Conservation (phyloP, 2,113 vertebrate species). For the Lepus americanus region DNA sequence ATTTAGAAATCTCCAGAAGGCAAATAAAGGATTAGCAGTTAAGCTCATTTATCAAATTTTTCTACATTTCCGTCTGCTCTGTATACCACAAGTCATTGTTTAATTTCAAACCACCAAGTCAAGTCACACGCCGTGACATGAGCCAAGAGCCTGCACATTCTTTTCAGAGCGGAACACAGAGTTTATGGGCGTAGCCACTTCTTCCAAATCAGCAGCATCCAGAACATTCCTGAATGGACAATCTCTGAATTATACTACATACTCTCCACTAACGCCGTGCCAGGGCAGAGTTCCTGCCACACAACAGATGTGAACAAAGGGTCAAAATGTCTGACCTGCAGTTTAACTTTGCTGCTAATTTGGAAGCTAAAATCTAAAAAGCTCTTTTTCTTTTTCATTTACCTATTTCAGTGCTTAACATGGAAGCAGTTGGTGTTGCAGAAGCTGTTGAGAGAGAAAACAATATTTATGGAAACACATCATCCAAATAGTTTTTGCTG, state of each 20-base stretch:
- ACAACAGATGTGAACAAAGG: neutral
- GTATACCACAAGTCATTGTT: neutral
- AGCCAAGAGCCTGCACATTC: neutral
- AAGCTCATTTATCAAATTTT: neutral
- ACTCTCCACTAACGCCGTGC: neutral
- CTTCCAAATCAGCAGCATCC: neutral
- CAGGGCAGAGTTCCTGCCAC: too few species aligned
- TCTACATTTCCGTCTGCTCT: neutral
- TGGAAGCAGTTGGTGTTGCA: constrained; percentile 12
- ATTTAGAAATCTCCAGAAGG: neutral
- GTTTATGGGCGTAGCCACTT: neutral
- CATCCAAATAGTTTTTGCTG: constrained; percentile 16
- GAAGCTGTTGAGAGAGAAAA: constrained; percentile 48
- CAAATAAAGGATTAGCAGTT: neutral
- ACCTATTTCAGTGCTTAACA: constrained; percentile 38
- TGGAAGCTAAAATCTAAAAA: neutral
- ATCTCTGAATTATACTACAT: neutral
- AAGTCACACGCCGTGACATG: neutral
- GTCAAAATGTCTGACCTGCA: neutral
- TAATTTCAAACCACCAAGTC: neutral
- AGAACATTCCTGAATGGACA: neutral
- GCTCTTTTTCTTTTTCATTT: neutral
- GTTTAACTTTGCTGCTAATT: neutral
- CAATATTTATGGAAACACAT: constrained; percentile 28
- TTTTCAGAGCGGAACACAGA: neutral